phyloP scores from a whole-genome alignment of 1,140 invertebrate genomes.

The Drosophila sucinea region DNA sequence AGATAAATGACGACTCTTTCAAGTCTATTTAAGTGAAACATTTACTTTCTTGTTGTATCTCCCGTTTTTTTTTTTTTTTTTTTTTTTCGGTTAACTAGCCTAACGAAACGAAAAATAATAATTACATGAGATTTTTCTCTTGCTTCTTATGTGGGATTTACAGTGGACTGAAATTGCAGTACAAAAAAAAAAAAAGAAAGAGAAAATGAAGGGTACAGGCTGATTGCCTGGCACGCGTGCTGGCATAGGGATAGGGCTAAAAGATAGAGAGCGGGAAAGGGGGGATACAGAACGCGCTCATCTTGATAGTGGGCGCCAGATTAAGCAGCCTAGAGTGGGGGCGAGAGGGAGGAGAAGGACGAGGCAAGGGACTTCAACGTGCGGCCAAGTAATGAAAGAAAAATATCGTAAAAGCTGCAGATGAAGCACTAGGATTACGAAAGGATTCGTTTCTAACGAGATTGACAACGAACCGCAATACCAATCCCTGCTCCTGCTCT shows the following conservation, averaged over 20 bases:
- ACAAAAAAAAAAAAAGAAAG: background rate
- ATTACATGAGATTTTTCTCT: constrained; percentile 48
- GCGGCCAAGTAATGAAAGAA: constrained; percentile 47
- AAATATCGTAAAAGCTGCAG: constrained; percentile 63
- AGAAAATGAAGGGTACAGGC: constrained; percentile 37
- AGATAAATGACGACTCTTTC: constrained; percentile 41
- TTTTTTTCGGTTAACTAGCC: background rate
- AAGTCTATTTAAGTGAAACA: constrained; percentile 13
- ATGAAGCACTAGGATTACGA: constrained; percentile 79
- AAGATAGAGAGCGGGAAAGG: background rate
- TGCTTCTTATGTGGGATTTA: constrained; percentile 77
- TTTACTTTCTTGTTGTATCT: constrained; percentile 1
- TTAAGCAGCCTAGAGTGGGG: constrained; percentile 70
- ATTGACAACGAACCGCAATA: constrained; percentile 79
- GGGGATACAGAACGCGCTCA: constrained; percentile 33
- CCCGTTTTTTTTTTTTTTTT: background rate
- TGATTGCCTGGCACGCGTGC: constrained; percentile 41
- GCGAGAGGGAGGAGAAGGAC: constrained; percentile 19
- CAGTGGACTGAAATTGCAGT: constrained; percentile 68
- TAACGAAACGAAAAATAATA: constrained; percentile 18
- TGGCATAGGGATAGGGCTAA: background rate
- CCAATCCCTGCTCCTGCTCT: constrained; percentile 32
- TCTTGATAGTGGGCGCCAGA: constrained; percentile 75
- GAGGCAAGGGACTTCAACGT: constrained; percentile 32
- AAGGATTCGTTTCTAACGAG: constrained; percentile 81